Base-by-base conservation (phyloP, 2,797 vertebrate species). In the Takifugu rubripes region DNA sequence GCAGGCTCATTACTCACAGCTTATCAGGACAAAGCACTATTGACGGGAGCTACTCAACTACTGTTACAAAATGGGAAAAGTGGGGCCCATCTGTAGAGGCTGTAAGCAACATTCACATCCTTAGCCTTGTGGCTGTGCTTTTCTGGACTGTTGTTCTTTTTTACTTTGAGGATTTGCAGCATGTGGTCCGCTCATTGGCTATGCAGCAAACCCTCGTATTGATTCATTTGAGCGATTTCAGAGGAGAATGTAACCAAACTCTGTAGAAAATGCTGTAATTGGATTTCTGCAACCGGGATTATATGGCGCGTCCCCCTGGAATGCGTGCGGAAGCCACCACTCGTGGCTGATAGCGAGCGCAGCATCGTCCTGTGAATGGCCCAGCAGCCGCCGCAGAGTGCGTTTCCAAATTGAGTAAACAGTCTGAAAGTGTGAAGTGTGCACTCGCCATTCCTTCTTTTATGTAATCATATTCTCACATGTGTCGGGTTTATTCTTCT, bases 191-290 rank as follows among this genome's bases (percentile, higher is more conserved):
- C 78, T 68, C 70, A 76, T 72, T 66, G 68, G 75, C 49, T 50
- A 62, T 75, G 83, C 80, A 61, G 62, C 52, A 74, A 78, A 72
- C 49, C 51, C 1, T 62, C 76, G 75, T 82, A 88, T 84, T 86
- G 85, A 88, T 89, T 87, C 61, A 81, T 83, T 75, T 69, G 64
- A 81, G 74, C 70, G 82, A 89, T 89, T 89, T 82, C 75, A 75
- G 72, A 61, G 71, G 66, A 79, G 75, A 85, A 85, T 66, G 81
- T 83, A 81, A 73, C 78, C 79, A 86, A 77, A 77, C 83, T 77
- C 74, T 78, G 77, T 79, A 68, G 79, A 84, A 81, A 83, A 72
- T 62, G 68, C 70, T 74, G 74, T 90, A 90, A 90, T 89, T 90
- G 86, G 86, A 90, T 87, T 82, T 79, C 74, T 72, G 75, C 57